These are phyloP conservation scores for Strigops habroptila DNA, from an alignment of 2,113 vertebrate genomes.

Conservation along the genomic window DNA sequence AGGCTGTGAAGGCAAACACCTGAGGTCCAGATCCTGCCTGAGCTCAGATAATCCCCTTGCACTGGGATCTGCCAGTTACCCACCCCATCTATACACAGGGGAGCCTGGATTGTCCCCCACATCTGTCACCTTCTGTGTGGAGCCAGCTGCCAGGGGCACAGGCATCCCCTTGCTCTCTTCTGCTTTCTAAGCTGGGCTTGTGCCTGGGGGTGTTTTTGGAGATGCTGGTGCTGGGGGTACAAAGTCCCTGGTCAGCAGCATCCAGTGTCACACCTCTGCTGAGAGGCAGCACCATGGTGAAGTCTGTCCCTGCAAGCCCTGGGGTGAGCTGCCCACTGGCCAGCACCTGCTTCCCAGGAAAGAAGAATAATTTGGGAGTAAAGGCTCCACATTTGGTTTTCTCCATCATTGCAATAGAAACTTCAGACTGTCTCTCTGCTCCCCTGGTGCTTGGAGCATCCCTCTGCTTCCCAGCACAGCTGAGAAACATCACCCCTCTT, in stretches of 20 bases:
- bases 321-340: neutral
- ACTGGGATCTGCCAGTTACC: neutral
- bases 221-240: accelerated
- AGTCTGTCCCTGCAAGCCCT: neutral
- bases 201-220: neutral
- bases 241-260: neutral
- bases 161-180: neutral
- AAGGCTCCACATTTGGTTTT: neutral
- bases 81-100: neutral
- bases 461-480: neutral
- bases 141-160: neutral
- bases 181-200: neutral
- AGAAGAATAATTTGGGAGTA: neutral
- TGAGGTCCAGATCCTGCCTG: neutral
- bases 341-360: neutral
- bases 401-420: neutral
- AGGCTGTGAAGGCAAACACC: neutral
- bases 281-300: accelerated
- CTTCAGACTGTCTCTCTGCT: neutral
- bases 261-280: neutral
- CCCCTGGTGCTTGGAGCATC: neutral
- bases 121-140: neutral
- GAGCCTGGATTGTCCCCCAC: neutral
- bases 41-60: neutral
- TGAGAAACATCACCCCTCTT: neutral